Percentiles rank a stretch among this genome's conserved stretches.
phyloP scores from a whole-genome alignment of 2,113 vertebrate genomes.

The Gulo gulo region DNA sequence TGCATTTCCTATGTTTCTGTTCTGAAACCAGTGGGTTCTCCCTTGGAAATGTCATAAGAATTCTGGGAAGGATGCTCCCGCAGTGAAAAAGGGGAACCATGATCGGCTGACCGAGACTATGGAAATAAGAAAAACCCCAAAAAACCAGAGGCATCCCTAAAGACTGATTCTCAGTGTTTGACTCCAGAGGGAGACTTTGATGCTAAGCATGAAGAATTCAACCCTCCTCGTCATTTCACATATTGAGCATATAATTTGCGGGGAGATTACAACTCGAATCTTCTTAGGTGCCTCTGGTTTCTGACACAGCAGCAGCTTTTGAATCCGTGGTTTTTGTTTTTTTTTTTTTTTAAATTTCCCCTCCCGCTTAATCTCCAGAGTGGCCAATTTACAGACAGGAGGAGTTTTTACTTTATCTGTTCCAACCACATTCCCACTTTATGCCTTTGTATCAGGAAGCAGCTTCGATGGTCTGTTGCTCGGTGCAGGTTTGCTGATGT shows the following conservation, averaged over 20 bases:
- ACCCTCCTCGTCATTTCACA: constrained; percentile 65
- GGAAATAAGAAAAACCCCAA: constrained; percentile 44
- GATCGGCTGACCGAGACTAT: constrained; percentile 21
- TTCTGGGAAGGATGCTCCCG: background rate
- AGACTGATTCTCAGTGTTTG: constrained; percentile 41
- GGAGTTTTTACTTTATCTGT: constrained; percentile 81
- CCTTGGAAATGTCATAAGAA: background rate
- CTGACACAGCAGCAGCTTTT: constrained; percentile 79
- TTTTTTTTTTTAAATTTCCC: constrained; percentile 56
- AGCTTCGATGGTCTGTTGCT: background rate
- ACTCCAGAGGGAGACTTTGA: constrained; percentile 74
- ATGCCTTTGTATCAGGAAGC: constrained; percentile 63
- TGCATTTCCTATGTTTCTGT: background rate
- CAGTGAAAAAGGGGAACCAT: constrained; percentile 43
- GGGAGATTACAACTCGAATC: constrained; percentile 81
- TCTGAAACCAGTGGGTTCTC: background rate
- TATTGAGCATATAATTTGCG: constrained; percentile 68
- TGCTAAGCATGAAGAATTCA: constrained; percentile 58
- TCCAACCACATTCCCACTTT: constrained; percentile 75
- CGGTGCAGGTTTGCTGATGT: background rate
- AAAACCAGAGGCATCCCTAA: background rate
- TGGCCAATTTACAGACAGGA: constrained; percentile 78
- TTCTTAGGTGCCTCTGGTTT: constrained; percentile 79
- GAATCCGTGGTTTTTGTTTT: constrained; percentile 69
- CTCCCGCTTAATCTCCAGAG: constrained; percentile 80